Conservation (phyloP, 2,113 vertebrate species). For the Anseranas semipalmata region DNA sequence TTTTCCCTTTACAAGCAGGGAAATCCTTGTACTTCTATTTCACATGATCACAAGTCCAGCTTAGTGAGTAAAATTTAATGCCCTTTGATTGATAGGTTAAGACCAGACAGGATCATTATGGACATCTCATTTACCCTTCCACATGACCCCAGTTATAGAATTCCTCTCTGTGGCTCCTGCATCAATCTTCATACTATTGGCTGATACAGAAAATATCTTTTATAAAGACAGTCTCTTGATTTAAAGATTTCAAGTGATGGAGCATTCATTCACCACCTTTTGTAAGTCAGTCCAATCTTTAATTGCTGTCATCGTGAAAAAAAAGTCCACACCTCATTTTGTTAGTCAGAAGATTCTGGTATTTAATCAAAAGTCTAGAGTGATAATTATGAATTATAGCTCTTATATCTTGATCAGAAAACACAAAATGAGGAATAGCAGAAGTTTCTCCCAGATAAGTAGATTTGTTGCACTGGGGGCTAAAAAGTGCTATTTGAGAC, state of each 20-base stretch:
- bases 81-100: constrained; percentile 35
- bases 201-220: not conserved
- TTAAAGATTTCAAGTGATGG: not conserved
- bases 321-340: not conserved
- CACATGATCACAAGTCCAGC: constrained; percentile 21
- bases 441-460: not conserved
- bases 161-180: not conserved
- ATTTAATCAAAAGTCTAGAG: not conserved
- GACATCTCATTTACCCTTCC: constrained; percentile 9
- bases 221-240: not conserved
- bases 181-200: not conserved
- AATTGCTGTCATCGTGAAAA: not conserved
- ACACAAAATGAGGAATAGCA: not conserved
- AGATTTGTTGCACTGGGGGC: not conserved
- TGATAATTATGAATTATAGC: not conserved
- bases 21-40: constrained; percentile 15
- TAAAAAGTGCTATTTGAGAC: not conserved
- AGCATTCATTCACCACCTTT: not conserved
- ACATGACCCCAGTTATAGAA: not conserved
- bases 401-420: not conserved
- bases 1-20: constrained; percentile 2
- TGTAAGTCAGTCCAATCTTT: not conserved
- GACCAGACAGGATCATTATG: not conserved
- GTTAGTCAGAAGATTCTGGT: not conserved
- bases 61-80: constrained; percentile 48